Conservation (phyloP, 2,888 invertebrate species). For the Erynnis tages region DNA sequence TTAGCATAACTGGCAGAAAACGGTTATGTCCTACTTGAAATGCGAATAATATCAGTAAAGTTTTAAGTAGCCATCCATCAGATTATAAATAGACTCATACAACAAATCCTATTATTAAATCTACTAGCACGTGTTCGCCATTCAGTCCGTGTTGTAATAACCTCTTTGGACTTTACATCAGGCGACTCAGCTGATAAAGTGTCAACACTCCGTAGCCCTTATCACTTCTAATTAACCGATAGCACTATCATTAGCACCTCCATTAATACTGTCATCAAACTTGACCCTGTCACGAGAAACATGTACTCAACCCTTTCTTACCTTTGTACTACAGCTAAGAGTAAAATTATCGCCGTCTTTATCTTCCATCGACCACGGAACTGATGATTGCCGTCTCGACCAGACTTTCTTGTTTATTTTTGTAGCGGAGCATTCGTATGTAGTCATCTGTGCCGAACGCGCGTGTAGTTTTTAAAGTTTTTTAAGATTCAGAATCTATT, state of each 20-base stretch:
- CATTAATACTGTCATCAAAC: slow-evolving; percentile 3
- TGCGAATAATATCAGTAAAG: too few relatives aligned
- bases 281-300: background rate
- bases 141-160: too few relatives aligned
- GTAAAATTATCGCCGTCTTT: slow-evolving; percentile 5
- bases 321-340: background rate
- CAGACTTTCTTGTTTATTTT: slow-evolving; percentile 42
- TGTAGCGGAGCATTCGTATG: slow-evolving; percentile 28
- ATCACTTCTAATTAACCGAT: background rate
- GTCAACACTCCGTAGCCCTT: background rate
- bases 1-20: too few relatives aligned
- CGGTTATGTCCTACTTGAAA: too few relatives aligned
- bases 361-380: slow-evolving; percentile 8
- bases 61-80: too few relatives aligned
- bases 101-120: too few relatives aligned
- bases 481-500: too few relatives aligned
- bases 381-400: slow-evolving; percentile 4
- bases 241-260: slow-evolving; percentile 1
- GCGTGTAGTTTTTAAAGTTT: background rate
- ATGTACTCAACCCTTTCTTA: slow-evolving; percentile 4
- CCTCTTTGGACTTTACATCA: too few relatives aligned
- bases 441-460: background rate
- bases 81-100: too few relatives aligned
- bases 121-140: too few relatives aligned
- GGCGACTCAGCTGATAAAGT: background rate